A percentile compares a stretch with the other conserved stretches of the same genome.
phyloP scores from a whole-genome alignment of 2,888 invertebrate species.

The Azorinus chamasolen region DNA sequence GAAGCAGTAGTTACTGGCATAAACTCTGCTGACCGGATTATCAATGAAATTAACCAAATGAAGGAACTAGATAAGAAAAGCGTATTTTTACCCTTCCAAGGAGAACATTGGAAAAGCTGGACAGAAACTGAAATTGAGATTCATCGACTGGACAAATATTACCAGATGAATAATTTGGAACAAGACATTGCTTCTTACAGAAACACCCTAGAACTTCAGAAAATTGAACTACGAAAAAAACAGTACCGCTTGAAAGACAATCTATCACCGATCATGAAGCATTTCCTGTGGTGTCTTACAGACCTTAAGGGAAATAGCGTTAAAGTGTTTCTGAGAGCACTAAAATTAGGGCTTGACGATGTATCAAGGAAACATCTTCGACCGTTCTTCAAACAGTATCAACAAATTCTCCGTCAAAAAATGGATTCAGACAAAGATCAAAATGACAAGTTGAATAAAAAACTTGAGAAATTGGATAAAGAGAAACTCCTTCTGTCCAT shows the following conservation, averaged over 20 bases:
- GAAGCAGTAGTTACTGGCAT: neutral
- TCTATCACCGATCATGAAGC: neutral
- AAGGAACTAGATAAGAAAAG: neutral
- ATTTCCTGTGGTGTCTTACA: neutral
- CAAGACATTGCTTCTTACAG: too few relatives aligned
- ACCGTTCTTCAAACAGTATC: conserved; percentile 9
- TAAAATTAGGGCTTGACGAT: conserved; percentile 17
- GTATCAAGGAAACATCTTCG: neutral
- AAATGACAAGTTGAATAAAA: neutral
- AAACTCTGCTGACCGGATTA: neutral
- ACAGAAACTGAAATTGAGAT: conserved; percentile 10
- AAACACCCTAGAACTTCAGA: too few relatives aligned
- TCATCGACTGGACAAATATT: conserved; percentile 1
- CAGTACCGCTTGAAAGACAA: neutral
- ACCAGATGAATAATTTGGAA: too few relatives aligned
- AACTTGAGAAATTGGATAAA: conserved; percentile 8
- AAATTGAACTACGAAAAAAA: neutral
- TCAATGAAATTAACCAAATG: neutral
- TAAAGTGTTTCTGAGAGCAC: conserved; percentile 8
- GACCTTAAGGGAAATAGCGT: neutral
- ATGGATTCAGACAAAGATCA: neutral
- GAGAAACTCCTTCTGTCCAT: neutral
- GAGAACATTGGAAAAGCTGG: conserved; percentile 16
- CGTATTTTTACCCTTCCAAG: conserved; percentile 14
- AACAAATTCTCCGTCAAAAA: conserved; percentile 3